phyloP scores from a whole-genome alignment of 2,113 vertebrate genomes.

The Garra rufa region DNA sequence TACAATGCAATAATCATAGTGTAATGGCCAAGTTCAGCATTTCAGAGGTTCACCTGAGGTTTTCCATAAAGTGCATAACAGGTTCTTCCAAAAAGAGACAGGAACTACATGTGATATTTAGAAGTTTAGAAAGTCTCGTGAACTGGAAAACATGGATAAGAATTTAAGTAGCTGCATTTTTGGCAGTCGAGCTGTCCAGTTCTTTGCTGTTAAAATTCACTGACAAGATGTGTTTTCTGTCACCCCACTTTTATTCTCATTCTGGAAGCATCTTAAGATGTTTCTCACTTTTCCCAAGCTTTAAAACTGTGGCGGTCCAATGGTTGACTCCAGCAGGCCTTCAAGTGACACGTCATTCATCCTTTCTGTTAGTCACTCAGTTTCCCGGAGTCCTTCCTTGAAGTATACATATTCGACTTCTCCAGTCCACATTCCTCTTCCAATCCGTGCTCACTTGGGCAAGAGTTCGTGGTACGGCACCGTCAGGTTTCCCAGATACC shows the following conservation, averaged over 20 bases:
- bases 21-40: not conserved
- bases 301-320: not conserved
- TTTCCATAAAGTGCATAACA: not conserved
- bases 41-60: not conserved
- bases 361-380: not conserved
- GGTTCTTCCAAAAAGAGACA: not conserved
- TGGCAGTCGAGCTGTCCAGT: not conserved
- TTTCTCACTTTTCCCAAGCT: not conserved
- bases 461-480: conserved; percentile 74
- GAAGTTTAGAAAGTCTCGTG: not conserved
- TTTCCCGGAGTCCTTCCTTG: not conserved
- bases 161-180: not conserved
- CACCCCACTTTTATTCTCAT: not conserved
- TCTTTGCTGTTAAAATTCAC: not conserved
- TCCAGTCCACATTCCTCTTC: not conserved
- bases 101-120: not conserved
- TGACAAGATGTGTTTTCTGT: not conserved
- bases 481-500: conserved; percentile 84
- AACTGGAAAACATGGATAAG: not conserved
- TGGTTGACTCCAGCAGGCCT: not conserved
- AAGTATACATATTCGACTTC: not conserved
- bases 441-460: conserved; percentile 31
- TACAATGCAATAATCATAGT: not conserved
- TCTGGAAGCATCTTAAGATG: not conserved
- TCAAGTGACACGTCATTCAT: conserved; percentile 17